Base-by-base conservation (phyloP, 2,888 invertebrate genomes). In the Drosophila subquinaria region DNA sequence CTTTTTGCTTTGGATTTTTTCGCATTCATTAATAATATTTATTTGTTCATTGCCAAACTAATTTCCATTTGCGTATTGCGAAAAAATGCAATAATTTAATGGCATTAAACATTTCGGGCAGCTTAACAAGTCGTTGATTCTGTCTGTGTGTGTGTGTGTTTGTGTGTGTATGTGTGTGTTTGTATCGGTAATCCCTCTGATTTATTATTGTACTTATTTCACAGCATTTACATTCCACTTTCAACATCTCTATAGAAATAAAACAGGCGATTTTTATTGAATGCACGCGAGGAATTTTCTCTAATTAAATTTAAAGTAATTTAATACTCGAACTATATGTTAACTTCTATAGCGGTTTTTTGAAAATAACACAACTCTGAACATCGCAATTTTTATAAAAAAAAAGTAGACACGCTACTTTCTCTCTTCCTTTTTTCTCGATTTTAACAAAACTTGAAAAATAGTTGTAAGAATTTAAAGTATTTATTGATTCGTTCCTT, bases 21-120 rank as follows among this genome's bases (percentile, higher is more conserved):
- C 8, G 68, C 48, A 73, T 74, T 71, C 48, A 72, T 74, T 70
- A 53, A 70, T 66, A 75, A 69, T 40, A 57, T 60, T 60, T 48
- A 42, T 57, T 61, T 57, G 13, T 30, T 20, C 65, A 38, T 42
- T 52, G 36, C 6, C 43, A 62, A 60, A 55, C 62, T 69, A 71
- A 76, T 62, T 72, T 66, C 53, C 70, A 69, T 76, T 81, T 71
- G 52, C 50, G 42, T 48, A 53, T 52, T 57, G 53, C 63, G 15
- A 53, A 60, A 59, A 45, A 40, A 5, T 38, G 57, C 51, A 60
- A 75, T 77, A 75, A 76, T 63, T 63, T 50, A 56, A 45, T 36
- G 27, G 40, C 11, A 43, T 62, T 55, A 27, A 27, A 47, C 10
- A n/a, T 52, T 55, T 23, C 6, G 59, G 17, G 15, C 4, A 27